These are phyloP conservation scores for Meriones unguiculatus DNA, from an alignment of 2,113 vertebrate genomes.

Conservation along the genomic window DNA sequence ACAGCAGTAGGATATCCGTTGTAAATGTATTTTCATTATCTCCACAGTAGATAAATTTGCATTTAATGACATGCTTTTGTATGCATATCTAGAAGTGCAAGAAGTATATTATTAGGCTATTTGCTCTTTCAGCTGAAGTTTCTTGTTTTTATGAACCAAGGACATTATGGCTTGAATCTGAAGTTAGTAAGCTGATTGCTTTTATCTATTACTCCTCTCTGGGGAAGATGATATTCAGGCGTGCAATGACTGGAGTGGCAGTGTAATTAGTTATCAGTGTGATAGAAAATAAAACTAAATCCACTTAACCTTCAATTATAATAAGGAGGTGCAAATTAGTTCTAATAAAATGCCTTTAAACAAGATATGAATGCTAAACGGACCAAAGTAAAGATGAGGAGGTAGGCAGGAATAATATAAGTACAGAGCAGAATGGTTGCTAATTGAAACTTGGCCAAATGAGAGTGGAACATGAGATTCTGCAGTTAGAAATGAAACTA, in stretches of 20 bases:
- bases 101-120: not conserved
- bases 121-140: slow-evolving; percentile 13
- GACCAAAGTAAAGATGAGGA: slow-evolving; percentile 34
- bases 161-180: slow-evolving; percentile 41
- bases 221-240: slow-evolving; percentile 44
- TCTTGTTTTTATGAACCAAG: slow-evolving; percentile 52
- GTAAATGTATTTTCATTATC: slow-evolving; percentile 19
- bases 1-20: not conserved
- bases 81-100: slow-evolving; percentile 24
- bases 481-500: slow-evolving; percentile 26
- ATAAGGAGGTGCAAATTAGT: slow-evolving; percentile 35
- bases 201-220: slow-evolving; percentile 39
- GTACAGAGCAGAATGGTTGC: not conserved
- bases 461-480: slow-evolving; percentile 1
- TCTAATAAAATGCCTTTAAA: slow-evolving; percentile 52
- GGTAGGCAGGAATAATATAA: not conserved
- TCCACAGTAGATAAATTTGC: not conserved
- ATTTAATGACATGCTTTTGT: slow-evolving; percentile 44
- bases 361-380: not conserved
- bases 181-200: slow-evolving; percentile 27
- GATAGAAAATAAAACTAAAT: slow-evolving; percentile 55
- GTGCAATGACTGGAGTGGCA: slow-evolving; percentile 5
- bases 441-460: not conserved
- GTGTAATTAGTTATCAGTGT: slow-evolving; percentile 27
- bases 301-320: slow-evolving; percentile 18